phyloP scores from a whole-genome alignment of 2,888 invertebrate species.

The Plagodis pulveraria region DNA sequence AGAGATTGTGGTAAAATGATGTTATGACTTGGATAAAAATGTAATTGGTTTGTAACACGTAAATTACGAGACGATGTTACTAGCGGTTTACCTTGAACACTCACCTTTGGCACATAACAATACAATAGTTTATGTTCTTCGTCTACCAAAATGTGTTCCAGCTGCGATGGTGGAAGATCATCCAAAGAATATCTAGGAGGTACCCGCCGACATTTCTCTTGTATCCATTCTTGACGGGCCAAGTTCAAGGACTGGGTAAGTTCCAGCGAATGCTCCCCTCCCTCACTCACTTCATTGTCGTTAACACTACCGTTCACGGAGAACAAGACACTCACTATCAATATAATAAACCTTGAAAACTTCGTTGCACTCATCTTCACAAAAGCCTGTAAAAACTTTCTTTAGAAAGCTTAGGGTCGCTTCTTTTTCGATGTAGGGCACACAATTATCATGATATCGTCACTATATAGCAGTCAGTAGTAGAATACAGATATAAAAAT shows the following conservation, averaged over 20 bases:
- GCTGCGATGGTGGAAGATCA: constrained; percentile 81
- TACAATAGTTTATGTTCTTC: constrained; percentile 93
- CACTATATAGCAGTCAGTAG: background rate
- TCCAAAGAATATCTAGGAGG: constrained; percentile 71
- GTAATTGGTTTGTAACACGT: background rate
- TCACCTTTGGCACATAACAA: constrained; percentile 97
- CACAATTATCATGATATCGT: constrained; percentile 18
- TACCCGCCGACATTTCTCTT: constrained; percentile 85
- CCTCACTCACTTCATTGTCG: constrained; percentile 55
- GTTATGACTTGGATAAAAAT: too few relatives aligned
- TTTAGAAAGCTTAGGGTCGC: constrained; percentile 51
- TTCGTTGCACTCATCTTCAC: constrained; percentile 60
- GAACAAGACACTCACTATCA: constrained; percentile 58
- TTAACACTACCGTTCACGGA: constrained; percentile 60
- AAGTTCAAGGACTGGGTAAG: constrained; percentile 87
- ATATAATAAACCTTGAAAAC: constrained; percentile 50
- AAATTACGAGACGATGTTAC: constrained; percentile 10
- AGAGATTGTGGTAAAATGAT: too few relatives aligned
- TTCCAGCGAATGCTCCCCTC: constrained; percentile 78
- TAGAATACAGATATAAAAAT: background rate
- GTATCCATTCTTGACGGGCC: constrained; percentile 86
- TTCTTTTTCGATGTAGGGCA: constrained; percentile 67
- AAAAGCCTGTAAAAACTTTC: constrained; percentile 68
- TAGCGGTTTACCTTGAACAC: constrained; percentile 43
- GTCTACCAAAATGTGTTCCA: constrained; percentile 93